Base-by-base conservation (phyloP, 2,888 invertebrate genomes). In the Psylliodes chrysocephalus region DNA sequence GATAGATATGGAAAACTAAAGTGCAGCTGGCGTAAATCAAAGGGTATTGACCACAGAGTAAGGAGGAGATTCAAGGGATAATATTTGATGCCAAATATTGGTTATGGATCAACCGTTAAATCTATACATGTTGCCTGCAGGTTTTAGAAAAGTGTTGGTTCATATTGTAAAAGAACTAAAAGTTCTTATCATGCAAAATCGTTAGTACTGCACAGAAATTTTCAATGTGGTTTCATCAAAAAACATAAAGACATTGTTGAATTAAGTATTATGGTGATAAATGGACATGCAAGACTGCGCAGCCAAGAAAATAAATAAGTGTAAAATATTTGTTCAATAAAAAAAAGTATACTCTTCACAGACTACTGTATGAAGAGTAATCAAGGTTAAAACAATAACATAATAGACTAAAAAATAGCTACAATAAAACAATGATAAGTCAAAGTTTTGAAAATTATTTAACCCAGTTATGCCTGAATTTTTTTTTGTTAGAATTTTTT, bases 31-130 rank as follows among this genome's bases (percentile, higher is more conserved):
- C 92, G 99, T 82, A 99, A 98, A 86, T 99, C 99, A 15, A 98
- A 98, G 87, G 99, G 99, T 95, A 99, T 99, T 85, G 99, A 99
- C 86, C 99, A 99, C 91, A 91, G 98, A 85, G 98, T 99, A 51
- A 91, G 99, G 75, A 92, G 99, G 82, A 91, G 98, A 76, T 99
- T 99, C 88, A 99, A 99, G 92, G 99, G 99, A 25, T 98, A 98
- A 82, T 96, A 92, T 82, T 86, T 95, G 86, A 99, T 99, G 99
- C 99, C 99, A 71, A 97, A 92, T 82, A 97, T 99, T 83, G 99
- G 99, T 89, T 99, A 98, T 82, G 98, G 99, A 73, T 95, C 96
- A 76, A 93, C 93, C 84, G 92, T 93, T 82, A 93, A 92, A 81
- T 97, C 97, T 64, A 92, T 92, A 98, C 84, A 94, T 99, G 91